These are phyloP conservation scores for Tenebrosternarchus preto DNA, from an alignment of 2,113 vertebrate species.

Conservation along the genomic window DNA sequence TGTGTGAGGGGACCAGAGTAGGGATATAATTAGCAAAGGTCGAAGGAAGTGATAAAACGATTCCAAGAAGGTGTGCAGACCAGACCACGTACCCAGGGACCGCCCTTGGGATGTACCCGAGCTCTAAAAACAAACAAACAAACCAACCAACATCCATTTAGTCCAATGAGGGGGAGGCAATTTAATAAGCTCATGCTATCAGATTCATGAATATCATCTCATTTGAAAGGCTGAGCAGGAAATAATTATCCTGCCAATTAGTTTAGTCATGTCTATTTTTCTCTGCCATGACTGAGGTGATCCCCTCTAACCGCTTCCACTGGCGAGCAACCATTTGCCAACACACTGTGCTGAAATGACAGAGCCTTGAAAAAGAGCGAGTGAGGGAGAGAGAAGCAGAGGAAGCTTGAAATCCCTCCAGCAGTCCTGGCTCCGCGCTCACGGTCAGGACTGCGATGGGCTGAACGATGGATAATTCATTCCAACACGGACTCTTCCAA, in stretches of 20 bases:
- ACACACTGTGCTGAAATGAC: background rate
- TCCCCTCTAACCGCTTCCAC: background rate
- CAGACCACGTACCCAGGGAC: background rate
- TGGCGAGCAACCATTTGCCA: too few relatives aligned
- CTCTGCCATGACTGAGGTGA: background rate
- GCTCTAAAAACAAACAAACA: background rate
- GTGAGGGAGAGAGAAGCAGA: background rate
- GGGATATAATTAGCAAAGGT: conserved; percentile 16
- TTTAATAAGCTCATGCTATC: background rate
- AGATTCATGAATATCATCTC: conserved; percentile 7
- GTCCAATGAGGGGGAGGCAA: background rate
- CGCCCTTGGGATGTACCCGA: background rate
- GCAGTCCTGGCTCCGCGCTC: background rate
- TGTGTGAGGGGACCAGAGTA: background rate
- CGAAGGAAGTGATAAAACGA: conserved; percentile 15
- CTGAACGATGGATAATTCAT: too few relatives aligned
- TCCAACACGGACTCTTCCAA: too few relatives aligned
- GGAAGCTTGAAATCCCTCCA: too few relatives aligned
- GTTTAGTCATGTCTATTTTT: background rate
- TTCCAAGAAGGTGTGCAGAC: background rate
- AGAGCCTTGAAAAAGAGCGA: background rate
- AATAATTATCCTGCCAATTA: conserved; percentile 34
- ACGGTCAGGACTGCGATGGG: background rate
- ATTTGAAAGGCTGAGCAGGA: conserved; percentile 23
- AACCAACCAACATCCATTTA: background rate